Evolutionary conservation across 2,888 invertebrate genomes (phyloP).

Genomic region (Eupelmus urozonus): DNA sequence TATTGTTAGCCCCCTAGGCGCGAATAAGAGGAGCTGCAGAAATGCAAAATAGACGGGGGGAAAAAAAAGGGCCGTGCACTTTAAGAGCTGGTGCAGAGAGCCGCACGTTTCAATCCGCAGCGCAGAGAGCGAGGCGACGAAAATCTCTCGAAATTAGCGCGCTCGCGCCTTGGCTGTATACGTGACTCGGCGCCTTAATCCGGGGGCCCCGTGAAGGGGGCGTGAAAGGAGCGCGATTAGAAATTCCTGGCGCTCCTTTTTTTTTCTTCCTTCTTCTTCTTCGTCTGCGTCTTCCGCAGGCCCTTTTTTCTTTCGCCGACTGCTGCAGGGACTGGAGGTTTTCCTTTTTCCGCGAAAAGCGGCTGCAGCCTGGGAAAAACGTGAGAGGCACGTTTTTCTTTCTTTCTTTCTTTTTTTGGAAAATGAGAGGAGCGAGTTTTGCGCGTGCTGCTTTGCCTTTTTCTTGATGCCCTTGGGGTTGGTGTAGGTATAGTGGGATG

Average conservation of each 20-base stretch:
- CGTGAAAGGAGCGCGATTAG: constrained; percentile 20
- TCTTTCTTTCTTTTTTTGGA: constrained; percentile 6
- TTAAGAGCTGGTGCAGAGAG: neutral
- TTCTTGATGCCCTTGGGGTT: neutral
- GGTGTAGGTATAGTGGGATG: neutral
- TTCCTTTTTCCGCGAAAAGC: constrained; percentile 32
- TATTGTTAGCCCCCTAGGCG: constrained; percentile 31
- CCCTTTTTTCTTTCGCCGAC: neutral
- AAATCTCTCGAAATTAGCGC: constrained; percentile 32
- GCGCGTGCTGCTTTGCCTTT: neutral
- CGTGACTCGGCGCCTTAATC: constrained; percentile 20
- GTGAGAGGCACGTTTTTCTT: constrained; percentile 5
- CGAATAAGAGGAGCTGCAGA: neutral
- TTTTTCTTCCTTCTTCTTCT: neutral
- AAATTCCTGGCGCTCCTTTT: constrained; percentile 28
- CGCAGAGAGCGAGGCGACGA: neutral
- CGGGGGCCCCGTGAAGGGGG: neutral
- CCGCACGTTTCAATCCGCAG: constrained; percentile 9
- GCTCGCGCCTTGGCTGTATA: constrained; percentile 1
- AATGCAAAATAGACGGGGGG: neutral
- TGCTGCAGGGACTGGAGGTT: neutral
- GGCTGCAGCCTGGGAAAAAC: constrained; percentile 38
- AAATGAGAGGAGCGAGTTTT: too few relatives aligned
- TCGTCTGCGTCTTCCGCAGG: too few relatives aligned
- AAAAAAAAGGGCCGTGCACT: neutral